These are phyloP conservation scores for Pachypanchax playfairii DNA, from an alignment of 2,113 vertebrate genomes.

Conservation along the genomic window DNA sequence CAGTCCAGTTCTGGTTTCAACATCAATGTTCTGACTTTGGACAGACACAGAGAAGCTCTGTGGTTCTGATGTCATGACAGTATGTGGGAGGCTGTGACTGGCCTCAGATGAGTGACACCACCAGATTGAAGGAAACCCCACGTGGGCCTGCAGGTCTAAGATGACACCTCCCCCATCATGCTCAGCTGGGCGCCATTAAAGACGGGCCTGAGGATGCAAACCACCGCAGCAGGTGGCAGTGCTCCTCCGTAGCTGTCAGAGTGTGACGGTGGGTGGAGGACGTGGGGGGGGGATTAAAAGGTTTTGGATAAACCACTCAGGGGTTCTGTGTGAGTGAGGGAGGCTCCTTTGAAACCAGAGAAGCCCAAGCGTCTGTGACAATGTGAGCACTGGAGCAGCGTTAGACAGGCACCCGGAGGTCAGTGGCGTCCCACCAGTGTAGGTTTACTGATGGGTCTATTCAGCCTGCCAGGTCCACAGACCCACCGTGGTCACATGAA, in stretches of 20 bases:
- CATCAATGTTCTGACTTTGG: too few species aligned
- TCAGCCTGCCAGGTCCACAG: constrained; percentile 18
- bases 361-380: constrained; percentile 43
- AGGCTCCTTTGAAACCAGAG: constrained; percentile 59
- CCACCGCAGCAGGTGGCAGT: background rate
- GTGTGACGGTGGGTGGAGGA: background rate
- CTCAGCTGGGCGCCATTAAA: background rate
- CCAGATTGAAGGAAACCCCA: background rate
- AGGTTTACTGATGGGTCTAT: constrained; percentile 55
- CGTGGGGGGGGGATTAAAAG: constrained; percentile 32
- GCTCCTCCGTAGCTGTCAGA: constrained; percentile 29
- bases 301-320: constrained; percentile 28
- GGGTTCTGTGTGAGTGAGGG: constrained; percentile 27
- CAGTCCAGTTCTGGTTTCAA: too few species aligned
- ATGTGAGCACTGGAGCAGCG: constrained; percentile 41
- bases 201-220: background rate
- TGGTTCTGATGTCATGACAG: too few species aligned
- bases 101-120: background rate
- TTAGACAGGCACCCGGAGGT: constrained; percentile 55
- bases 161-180: background rate
- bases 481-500: background rate
- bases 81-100: background rate
- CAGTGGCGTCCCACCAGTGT: constrained; percentile 65
- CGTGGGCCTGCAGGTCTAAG: constrained; percentile 3
- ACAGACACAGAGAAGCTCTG: too few species aligned